Evolutionary conservation across 2,113 vertebrate species (phyloP).

Genomic region (Picathartes gymnocephalus): DNA sequence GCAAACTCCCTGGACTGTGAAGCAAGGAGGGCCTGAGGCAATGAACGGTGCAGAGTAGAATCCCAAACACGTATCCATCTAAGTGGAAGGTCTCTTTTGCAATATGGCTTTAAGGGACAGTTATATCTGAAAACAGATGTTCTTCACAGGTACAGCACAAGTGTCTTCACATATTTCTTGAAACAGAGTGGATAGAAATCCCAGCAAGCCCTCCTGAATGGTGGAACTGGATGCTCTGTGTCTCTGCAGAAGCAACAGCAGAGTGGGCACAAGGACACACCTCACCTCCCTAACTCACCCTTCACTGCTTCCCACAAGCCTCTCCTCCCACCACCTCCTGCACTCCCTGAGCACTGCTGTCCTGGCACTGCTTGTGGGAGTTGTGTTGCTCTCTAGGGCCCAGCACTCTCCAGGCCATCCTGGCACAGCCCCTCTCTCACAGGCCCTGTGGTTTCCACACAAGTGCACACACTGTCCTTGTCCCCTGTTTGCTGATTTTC

Average conservation of each 20-base stretch:
- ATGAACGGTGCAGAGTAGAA: rapidly evolving
- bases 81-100: neutral
- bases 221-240: neutral
- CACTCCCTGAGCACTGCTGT: neutral
- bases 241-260: neutral
- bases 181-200: neutral
- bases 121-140: neutral
- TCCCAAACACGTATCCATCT: rapidly evolving
- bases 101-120: neutral
- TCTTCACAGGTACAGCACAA: neutral
- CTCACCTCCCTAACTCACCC: neutral
- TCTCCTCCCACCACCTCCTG: neutral
- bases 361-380: neutral
- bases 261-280: neutral
- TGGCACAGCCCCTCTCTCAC: no score
- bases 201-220: neutral
- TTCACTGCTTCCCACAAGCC: neutral
- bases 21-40: neutral
- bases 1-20: neutral
- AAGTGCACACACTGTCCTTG: neutral
- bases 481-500: neutral
- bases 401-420: neutral
- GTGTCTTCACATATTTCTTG: neutral
- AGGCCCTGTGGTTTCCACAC: neutral
- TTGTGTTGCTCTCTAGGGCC: neutral